Percentiles rank a stretch among this genome's conserved stretches.
These are phyloP conservation scores for Gastracanthus pulcherrimus DNA, from an alignment of 2,888 invertebrate species.

Conservation along the genomic window DNA sequence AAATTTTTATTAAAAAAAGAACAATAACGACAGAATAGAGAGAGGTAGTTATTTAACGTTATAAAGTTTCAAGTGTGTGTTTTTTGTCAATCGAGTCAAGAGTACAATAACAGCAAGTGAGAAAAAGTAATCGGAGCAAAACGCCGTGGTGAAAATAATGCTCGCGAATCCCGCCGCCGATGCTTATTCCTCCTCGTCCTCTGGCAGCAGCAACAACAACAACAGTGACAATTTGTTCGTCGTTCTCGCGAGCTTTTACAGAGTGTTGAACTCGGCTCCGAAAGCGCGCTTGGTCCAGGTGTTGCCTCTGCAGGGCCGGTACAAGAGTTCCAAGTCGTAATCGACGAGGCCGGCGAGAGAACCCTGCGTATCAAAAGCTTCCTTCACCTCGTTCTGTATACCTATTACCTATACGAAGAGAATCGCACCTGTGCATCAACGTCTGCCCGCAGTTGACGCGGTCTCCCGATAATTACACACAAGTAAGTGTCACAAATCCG, in stretches of 20 bases:
- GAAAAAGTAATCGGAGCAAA: background rate
- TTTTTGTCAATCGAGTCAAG: background rate
- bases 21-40: no score
- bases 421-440: no score
- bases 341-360: background rate
- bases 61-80: no score
- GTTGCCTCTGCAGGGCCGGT: background rate
- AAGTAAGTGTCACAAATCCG: conserved; percentile 3
- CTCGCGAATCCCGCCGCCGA: background rate
- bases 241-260: background rate
- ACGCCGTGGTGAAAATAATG: background rate
- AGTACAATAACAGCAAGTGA: background rate
- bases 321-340: background rate
- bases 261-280: background rate
- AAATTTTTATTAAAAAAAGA: no score
- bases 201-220: background rate
- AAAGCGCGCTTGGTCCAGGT: background rate
- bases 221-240: background rate
- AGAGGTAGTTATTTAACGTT: no score
- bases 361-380: no score
- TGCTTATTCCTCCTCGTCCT: background rate
- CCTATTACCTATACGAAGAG: no score
- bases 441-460: no score
- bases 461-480: background rate
- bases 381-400: no score